Evolutionary conservation across 2,797 vertebrate genomes (phyloP), one percentile per base, ranked within the genome.

Genomic region (Amazona ochrocephala): DNA sequence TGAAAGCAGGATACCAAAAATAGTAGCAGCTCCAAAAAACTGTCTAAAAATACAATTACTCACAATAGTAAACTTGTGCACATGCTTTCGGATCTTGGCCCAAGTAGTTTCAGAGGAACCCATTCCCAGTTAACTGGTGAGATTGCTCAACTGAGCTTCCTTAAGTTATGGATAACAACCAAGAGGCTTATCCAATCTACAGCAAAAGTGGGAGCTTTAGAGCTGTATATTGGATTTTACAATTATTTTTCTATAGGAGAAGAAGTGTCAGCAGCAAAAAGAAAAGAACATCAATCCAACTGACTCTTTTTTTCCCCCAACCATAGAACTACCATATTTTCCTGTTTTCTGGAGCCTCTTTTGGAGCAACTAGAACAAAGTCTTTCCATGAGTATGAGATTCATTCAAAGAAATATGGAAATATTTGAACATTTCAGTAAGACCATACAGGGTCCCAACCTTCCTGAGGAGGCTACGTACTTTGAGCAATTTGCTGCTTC

Each of bases 21-120:
- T 9, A 90, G 47, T 24, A 70, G 18, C 37, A 56, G 74, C 21
- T 93, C 86, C 71, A 95, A 95, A 89, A 92, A 92, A 0, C 65
- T 94, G 84, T 87, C 96, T 48, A 53, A 95, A 97, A 87, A 56
- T 87, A n/a, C 60, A 82, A 10, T 92, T 84, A 84, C 21, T 90
- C 61, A 93, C 39, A 48, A 13, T 3, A 22, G 60, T 26, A 66
- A 84, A 89, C 39, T 26, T 81, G 53, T 66, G 61, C 42, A 48
- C 0, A 0, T 51, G 64, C 11, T 85, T 91, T 74, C 79, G 75
- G 72, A 77, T 83, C 45, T 10, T 5, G 0, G 51, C 71, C 71
- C n/a, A 61, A 1, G 21, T 64, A 45, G 41, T 37, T 54, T 34
- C 64, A 56, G 51, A 70, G 72, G 51, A 95, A 50, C 30, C 66